Base-by-base conservation (phyloP, 2,888 invertebrate species). In the Lysandra coridon region DNA sequence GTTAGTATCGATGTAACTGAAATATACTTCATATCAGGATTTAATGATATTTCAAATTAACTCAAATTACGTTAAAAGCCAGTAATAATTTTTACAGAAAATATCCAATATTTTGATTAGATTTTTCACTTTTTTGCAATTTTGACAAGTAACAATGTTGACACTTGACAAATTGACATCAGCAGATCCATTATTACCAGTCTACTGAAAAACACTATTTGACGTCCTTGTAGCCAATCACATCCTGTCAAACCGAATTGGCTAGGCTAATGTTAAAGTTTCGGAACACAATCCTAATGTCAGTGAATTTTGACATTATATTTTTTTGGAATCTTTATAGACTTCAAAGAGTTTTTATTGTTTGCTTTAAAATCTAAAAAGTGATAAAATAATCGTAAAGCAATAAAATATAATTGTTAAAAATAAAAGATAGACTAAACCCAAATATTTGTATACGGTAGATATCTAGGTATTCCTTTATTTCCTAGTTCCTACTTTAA, bases 1-100 rank as follows among this genome's bases (percentile, higher is more conserved):
- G 96, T 95, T 82, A 97, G 84, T 83, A 97, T 90, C 78, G 95
- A 92, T 83, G 96, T 96, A 85, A 97, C 90, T 62, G 97, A 96
- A 84, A 96, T 89, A 87, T 90, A 93, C 88, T 92, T 93, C 93
- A 92, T 93, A 83, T 80, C 84, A 83, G 17, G 53, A 17, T 6
- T 53, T 30, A 7, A 75, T 53, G 4, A 69, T 64, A 79, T 62
- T 53, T 74, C 73, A 60, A 77, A 78, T 60, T 78, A 78, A 17
- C 53, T 37, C 73, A 78, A 78, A n/a, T 30, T n/a, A 49, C 1
- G n/a, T 14, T 5, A 5, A 53, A 49, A 49, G 5, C 30, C n/a
- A 7, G 75, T 2, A 75, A 75, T 2, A 75, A 75, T 44, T 23
- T n/a, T 44, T 69, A 7, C 23, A 78, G 4, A 12, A 44, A 37